These are phyloP conservation scores for Zeus faber DNA, from an alignment of 2,113 vertebrate genomes.

Conservation along the genomic window DNA sequence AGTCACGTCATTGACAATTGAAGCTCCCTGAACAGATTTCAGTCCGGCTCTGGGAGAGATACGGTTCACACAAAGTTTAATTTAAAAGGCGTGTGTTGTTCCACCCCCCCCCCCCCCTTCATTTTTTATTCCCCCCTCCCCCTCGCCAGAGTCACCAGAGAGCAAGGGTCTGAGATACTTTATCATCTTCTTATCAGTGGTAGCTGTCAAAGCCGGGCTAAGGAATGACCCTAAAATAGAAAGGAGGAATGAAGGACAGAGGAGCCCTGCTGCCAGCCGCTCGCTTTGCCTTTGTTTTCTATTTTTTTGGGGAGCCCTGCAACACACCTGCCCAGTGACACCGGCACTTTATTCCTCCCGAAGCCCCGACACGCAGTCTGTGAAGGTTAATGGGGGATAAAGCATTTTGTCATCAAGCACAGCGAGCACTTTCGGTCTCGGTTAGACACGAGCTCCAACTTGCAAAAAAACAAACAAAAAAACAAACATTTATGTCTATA, in stretches of 20 bases:
- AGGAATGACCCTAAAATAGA: slow-evolving; percentile 58
- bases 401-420: slow-evolving; percentile 67
- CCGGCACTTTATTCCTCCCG: slow-evolving; percentile 45
- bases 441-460: slow-evolving; percentile 38
- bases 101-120: not conserved
- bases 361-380: slow-evolving; percentile 52
- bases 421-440: slow-evolving; percentile 41
- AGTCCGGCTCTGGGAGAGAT: no score
- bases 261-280: slow-evolving; percentile 20
- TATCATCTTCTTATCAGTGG: slow-evolving; percentile 65
- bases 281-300: no score
- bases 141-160: no score
- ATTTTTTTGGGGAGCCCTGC: no score
- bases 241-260: slow-evolving; percentile 56
- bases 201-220: slow-evolving; percentile 45
- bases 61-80: no score
- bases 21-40: no score
- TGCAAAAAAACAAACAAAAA: slow-evolving; percentile 43
- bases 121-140: not conserved
- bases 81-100: no score
- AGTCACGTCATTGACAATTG: no score
- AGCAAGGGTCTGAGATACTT: slow-evolving; percentile 42
- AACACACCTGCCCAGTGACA: slow-evolving; percentile 52
- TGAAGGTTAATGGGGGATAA: slow-evolving; percentile 71
- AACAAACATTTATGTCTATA: no score